Percentiles rank a stretch among this genome's conserved stretches.
Conservation (phyloP, 2,888 invertebrate species). For the Diploptera punctata region DNA sequence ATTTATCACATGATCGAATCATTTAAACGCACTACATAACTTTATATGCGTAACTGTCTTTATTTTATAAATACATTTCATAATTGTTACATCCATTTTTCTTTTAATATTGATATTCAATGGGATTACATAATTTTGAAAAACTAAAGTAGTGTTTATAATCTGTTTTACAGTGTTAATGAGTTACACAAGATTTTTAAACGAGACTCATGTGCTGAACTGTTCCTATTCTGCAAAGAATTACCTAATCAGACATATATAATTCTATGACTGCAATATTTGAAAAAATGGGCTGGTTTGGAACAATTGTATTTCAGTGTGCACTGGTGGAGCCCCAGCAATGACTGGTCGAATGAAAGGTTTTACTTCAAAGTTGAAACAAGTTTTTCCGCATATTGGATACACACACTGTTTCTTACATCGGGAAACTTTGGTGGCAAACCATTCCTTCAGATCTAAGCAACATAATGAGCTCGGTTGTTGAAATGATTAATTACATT, state of each 20-base stretch:
- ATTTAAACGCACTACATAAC: too few species aligned
- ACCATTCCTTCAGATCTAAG: not conserved
- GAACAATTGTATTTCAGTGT: slow-evolving; percentile 4
- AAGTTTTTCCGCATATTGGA: not conserved
- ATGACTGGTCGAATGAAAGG: not conserved
- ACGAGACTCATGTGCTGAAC: not conserved
- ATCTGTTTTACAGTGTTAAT: too few species aligned
- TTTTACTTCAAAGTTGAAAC: not conserved
- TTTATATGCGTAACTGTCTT: too few species aligned
- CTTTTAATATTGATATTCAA: too few species aligned
- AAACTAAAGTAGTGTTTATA: too few species aligned
- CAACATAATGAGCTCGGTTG: not conserved
- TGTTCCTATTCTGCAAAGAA: not conserved
- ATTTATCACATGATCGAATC: too few species aligned
- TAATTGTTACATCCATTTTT: too few species aligned
- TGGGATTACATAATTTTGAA: too few species aligned
- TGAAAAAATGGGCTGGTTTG: not conserved
- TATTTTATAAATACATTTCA: too few species aligned
- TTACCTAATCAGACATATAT: not conserved
- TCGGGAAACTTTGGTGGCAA: not conserved
- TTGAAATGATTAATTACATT: not conserved
- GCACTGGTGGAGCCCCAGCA: not conserved
- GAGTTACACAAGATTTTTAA: too few species aligned
- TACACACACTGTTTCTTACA: not conserved
- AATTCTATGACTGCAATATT: not conserved